Evolutionary conservation across 2,797 vertebrate species (phyloP).

Genomic region (Garrulus glandarius): DNA sequence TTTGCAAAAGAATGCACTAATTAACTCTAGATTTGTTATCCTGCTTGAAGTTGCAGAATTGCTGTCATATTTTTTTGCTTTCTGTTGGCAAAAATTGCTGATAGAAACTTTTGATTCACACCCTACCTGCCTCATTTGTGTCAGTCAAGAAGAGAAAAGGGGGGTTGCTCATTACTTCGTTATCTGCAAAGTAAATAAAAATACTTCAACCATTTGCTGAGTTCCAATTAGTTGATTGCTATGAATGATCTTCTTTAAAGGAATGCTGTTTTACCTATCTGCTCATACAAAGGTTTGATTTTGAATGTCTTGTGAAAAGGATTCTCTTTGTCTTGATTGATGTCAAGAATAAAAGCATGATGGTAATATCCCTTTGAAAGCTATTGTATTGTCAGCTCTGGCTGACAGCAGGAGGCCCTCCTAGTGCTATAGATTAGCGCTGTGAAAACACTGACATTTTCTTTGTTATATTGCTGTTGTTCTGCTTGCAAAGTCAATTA

Average conservation of each 20-base stretch:
- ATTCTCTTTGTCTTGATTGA: constrained; percentile 82
- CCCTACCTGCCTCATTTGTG: constrained; percentile 70
- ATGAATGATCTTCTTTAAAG: constrained; percentile 69
- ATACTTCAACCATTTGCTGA: constrained; percentile 68
- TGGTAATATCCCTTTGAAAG: constrained; percentile 83
- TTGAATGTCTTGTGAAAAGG: constrained; percentile 79
- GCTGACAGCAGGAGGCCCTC: constrained; percentile 80
- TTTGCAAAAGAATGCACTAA: constrained; percentile 61
- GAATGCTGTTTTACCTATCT: constrained; percentile 75
- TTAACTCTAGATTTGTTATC: constrained; percentile 63
- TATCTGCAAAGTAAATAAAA: constrained; percentile 75
- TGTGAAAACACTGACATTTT: constrained; percentile 82
- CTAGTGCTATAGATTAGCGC: constrained; percentile 80
- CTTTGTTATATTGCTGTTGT: constrained; percentile 81
- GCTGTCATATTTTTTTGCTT: constrained; percentile 56
- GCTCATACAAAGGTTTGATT: constrained; percentile 75
- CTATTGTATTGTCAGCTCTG: constrained; percentile 81
- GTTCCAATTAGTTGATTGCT: constrained; percentile 78
- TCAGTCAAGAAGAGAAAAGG: constrained; percentile 56
- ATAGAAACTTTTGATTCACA: constrained; percentile 74
- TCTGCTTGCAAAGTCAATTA: constrained; percentile 81
- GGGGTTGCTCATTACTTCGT: constrained; percentile 31
- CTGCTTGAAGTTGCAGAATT: constrained; percentile 52
- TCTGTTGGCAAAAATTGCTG: constrained; percentile 49
- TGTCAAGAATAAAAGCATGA: constrained; percentile 81